Evolutionary conservation across 2,888 invertebrate genomes (phyloP).

Genomic region (Cacoxenus indagator): DNA sequence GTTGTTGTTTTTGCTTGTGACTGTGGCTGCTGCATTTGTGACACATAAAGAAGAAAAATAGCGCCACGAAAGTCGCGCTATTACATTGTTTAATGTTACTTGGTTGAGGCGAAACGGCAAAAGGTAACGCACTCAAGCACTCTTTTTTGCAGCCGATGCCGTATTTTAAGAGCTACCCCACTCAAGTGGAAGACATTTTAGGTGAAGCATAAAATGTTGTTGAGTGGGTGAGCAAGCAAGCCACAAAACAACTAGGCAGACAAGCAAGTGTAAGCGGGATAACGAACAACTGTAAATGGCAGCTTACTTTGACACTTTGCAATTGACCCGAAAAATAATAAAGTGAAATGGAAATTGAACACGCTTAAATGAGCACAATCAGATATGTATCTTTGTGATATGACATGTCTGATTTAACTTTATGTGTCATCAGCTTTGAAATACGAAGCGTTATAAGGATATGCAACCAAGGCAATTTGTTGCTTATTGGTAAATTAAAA

Average conservation of each 20-base stretch:
- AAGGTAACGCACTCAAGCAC: neutral
- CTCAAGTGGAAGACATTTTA: neutral
- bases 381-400: neutral
- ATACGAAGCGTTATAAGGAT: neutral
- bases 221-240: too few species aligned
- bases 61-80: neutral
- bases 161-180: neutral
- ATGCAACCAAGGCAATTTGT: neutral
- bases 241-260: too few species aligned
- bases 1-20: neutral
- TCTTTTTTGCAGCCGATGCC: neutral
- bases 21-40: neutral
- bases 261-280: neutral
- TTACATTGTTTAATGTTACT: neutral
- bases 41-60: neutral
- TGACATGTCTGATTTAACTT: neutral
- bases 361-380: neutral
- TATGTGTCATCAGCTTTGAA: neutral
- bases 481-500: neutral
- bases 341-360: neutral
- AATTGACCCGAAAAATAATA: neutral
- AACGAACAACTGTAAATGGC: neutral
- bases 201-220: neutral
- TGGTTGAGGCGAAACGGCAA: neutral
- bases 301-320: neutral